Conservation (phyloP, 2,113 vertebrate genomes). For the Colistium nudipinnis region DNA sequence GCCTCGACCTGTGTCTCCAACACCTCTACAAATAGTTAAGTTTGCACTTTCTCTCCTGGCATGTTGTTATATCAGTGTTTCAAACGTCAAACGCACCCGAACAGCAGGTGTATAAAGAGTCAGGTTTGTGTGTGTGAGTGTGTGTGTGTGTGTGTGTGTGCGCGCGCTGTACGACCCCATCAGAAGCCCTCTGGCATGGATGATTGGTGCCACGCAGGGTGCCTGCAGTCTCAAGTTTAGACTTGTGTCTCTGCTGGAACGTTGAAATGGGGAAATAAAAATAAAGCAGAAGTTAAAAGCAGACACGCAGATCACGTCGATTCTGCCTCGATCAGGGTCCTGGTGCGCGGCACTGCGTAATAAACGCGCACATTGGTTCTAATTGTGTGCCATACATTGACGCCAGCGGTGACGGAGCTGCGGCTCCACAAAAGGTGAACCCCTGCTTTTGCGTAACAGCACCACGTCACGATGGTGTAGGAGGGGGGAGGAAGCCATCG, state of each 20-base stretch:
- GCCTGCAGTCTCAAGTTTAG: constrained; percentile 48
- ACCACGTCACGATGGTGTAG: constrained; percentile 66
- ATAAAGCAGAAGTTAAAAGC: constrained; percentile 24
- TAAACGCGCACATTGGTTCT: background rate
- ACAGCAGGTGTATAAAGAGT: background rate
- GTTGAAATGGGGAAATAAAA: background rate
- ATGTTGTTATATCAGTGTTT: constrained; percentile 2
- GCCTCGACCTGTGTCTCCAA: constrained; percentile 96
- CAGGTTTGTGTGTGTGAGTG: background rate
- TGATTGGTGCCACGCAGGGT: constrained; percentile 24
- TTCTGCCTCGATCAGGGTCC: background rate
- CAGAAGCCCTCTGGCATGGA: constrained; percentile 1
- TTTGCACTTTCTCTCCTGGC: constrained; percentile 59
- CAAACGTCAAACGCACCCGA: background rate
- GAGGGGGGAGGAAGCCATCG: constrained; percentile 60
- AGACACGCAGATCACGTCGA: background rate
- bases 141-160: background rate
- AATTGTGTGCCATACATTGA: background rate
- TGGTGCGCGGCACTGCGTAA: background rate
- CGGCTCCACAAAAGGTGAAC: constrained; percentile 71
- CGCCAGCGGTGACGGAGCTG: constrained; percentile 25
- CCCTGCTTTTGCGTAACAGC: constrained; percentile 77
- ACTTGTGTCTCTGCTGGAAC: constrained; percentile 23
- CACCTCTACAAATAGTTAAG: constrained; percentile 99
- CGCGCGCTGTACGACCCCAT: constrained; percentile 24